Conservation (phyloP, 92 coral and sea anemone species). For the Hydrozoanthus gracilis region DNA sequence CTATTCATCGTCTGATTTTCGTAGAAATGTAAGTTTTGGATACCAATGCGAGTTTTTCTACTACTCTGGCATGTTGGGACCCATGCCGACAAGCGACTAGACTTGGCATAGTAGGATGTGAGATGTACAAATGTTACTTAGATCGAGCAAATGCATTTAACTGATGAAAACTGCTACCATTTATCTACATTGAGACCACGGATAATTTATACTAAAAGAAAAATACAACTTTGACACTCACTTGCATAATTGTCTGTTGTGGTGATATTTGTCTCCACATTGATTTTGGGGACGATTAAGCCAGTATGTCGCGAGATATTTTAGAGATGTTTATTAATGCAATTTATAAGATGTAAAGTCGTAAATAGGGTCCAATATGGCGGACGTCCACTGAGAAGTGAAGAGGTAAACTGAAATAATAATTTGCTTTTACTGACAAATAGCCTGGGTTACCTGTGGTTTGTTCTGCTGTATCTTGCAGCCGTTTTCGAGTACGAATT, state of each 20-base stretch:
- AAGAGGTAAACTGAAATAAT: slow-evolving; percentile 2
- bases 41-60: slow-evolving; percentile 17
- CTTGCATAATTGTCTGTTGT: not conserved
- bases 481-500: slow-evolving; percentile 16
- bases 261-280: not conserved
- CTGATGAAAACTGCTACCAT: slow-evolving; percentile 5
- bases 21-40: slow-evolving; percentile 24
- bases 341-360: not conserved
- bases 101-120: slow-evolving; percentile 6
- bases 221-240: slow-evolving; percentile 4
- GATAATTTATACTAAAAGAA: slow-evolving; percentile 22
- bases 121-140: slow-evolving; percentile 2
- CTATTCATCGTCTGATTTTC: slow-evolving; percentile 22
- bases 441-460: not conserved
- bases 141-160: slow-evolving; percentile 4
- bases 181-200: slow-evolving; percentile 10
- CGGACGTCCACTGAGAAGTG: slow-evolving; percentile 8
- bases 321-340: not conserved
- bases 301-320: slow-evolving; percentile 6
- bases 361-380: slow-evolving; percentile 5
- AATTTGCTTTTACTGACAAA: not conserved
- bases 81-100: slow-evolving; percentile 28
- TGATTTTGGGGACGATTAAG: slow-evolving; percentile 5
- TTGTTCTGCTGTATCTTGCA: slow-evolving; percentile 21
- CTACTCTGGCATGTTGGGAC: slow-evolving; percentile 22